Evolutionary conservation across 2,113 vertebrate genomes (phyloP), one percentile per base, ranked within the genome.

Genomic region (Nipponia nippon): DNA sequence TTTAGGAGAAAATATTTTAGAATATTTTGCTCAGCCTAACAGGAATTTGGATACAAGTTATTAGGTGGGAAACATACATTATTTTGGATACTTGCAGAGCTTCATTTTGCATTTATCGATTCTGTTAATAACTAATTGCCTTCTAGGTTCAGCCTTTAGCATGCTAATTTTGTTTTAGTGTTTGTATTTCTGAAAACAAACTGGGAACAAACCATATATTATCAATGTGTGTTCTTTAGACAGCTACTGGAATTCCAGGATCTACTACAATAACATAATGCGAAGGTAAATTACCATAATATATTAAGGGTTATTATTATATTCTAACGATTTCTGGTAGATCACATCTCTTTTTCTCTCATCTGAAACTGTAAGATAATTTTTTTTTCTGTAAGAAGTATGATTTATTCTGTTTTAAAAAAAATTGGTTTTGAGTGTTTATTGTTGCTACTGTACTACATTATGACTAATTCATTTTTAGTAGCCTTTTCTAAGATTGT

Each of bases 111-210:
- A 81, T 92, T 96, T 96, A 96, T 91, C 61, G 78, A 96, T 95
- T 98, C 90, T 96, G 50, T 96, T 95, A 96, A 83, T 96, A 96
- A 89, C 86, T 95, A 97, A 97, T 96, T 61, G 52, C 95, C 80
- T 95, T 93, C 75, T 96, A 97, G 79, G 72, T 95, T 97, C 69
- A 95, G 66, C 77, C 79, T 97, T 97, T 98, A 97, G 76, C 46
- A 92, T 95, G 72, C 93, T 98, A 97, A 97, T 98, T 98, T 98
- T 97, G 95, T 97, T 96, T 98, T 96, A 96, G 94, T 94, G 85
- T 97, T 98, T 97, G 93, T 97, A 93, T 97, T 98, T 97, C 95
- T 97, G 92, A 96, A 97, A 97, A 89, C 87, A 98, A 98, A 93
- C 79, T 95, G 87, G 56, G 94, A 96, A 81, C 71, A 97, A 97